Evolutionary conservation across 2,113 vertebrate genomes (phyloP).

Genomic region (Poeciliopsis retropinna): DNA sequence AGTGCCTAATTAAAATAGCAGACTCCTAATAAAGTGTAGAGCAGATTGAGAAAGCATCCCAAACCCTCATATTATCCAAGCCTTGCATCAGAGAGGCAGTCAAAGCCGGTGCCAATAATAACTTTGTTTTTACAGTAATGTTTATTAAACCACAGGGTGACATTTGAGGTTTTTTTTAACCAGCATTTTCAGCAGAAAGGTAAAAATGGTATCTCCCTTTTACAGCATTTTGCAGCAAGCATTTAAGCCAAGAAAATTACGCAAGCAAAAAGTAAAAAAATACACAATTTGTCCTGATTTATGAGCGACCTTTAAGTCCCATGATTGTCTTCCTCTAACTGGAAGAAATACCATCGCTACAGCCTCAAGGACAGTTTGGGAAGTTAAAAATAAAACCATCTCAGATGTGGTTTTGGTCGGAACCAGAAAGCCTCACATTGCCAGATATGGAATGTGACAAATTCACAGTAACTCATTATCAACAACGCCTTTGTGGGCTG

Average conservation of each 20-base stretch:
- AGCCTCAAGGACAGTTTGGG: constrained; percentile 34
- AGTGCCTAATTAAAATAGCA: not conserved
- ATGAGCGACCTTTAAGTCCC: constrained; percentile 38
- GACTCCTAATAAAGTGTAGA: not conserved
- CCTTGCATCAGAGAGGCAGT: not conserved
- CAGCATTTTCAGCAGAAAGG: constrained; percentile 56
- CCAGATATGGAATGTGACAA: constrained; percentile 57
- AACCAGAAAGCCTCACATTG: constrained; percentile 24
- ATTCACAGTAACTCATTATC: constrained; percentile 60
- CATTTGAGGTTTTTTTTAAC: constrained; percentile 16
- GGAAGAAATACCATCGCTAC: constrained; percentile 5
- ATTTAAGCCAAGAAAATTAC: constrained; percentile 7
- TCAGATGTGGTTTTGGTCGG: constrained; percentile 18
- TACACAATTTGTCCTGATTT: constrained; percentile 22
- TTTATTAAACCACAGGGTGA: constrained; percentile 44
- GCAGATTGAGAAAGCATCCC: not conserved
- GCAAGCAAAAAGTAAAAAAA: constrained; percentile 40
- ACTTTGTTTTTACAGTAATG: constrained; percentile 55
- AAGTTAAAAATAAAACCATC: constrained; percentile 1
- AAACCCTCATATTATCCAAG: not conserved
- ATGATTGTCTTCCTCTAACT: constrained; percentile 58
- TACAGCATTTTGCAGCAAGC: constrained; percentile 58
- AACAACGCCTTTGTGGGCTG: constrained; percentile 16
- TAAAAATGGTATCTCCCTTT: constrained; percentile 40
- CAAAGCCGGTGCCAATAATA: constrained; percentile 32